These are phyloP conservation scores for Tenthredo notha DNA, from an alignment of 2,888 invertebrate genomes.

Conservation along the genomic window DNA sequence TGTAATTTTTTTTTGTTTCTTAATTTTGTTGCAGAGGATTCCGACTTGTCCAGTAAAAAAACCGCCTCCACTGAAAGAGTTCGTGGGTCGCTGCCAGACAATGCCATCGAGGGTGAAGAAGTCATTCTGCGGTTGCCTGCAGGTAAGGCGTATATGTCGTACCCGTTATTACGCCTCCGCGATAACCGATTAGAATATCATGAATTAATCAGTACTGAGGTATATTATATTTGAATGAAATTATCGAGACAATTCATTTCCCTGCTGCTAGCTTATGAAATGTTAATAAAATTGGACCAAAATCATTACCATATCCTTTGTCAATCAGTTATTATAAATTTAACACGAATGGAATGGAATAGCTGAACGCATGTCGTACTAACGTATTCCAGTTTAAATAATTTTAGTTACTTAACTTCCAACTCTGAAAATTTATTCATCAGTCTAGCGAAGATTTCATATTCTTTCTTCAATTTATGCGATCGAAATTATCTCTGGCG, in stretches of 20 bases:
- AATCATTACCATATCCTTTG: conserved; percentile 12
- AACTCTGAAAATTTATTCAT: not conserved
- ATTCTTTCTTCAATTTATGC: not conserved
- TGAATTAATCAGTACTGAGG: conserved; percentile 23
- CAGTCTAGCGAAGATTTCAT: not conserved
- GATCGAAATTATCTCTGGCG: not conserved
- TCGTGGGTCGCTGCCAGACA: conserved; percentile 77
- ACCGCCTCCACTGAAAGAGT: conserved; percentile 77
- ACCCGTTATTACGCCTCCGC: conserved; percentile 40
- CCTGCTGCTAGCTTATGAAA: not conserved
- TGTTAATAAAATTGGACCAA: conserved; percentile 1
- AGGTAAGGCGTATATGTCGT: conserved; percentile 81
- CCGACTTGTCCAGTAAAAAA: conserved; percentile 76
- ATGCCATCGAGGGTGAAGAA: conserved; percentile 78
- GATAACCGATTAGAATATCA: not conserved
- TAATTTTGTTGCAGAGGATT: conserved; percentile 73
- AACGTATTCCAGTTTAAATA: not conserved
- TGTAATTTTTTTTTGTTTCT: not conserved
- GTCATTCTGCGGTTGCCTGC: conserved; percentile 89
- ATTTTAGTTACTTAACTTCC: not conserved
- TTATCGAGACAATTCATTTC: conserved; percentile 7
- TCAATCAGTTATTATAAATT: conserved; percentile 4
- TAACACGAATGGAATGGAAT: not conserved
- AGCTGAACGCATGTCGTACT: not conserved
- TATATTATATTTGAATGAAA: conserved; percentile 38